phyloP scores from a whole-genome alignment of 1,140 invertebrate genomes.

The Cydia strobilella region DNA sequence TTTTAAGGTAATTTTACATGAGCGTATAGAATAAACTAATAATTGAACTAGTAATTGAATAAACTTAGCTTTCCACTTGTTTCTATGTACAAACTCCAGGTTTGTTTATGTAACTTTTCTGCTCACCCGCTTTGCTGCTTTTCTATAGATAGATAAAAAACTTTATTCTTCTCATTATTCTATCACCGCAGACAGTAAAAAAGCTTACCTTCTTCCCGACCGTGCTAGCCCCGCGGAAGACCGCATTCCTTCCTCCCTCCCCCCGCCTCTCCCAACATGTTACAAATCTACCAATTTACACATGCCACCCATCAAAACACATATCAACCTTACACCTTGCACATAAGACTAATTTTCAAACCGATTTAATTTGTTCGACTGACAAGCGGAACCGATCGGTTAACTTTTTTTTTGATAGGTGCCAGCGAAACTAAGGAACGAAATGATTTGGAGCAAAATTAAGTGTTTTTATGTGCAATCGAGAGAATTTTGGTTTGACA shows the following conservation, averaged over 20 bases:
- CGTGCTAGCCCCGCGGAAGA: constrained; percentile 25
- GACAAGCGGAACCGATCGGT: constrained; percentile 11
- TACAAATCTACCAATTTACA: constrained; percentile 25
- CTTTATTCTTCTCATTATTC: no score
- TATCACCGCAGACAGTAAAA: background rate
- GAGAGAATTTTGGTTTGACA: constrained; percentile 21
- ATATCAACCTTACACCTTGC: background rate
- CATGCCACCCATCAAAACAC: constrained; percentile 3
- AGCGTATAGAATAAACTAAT: no score
- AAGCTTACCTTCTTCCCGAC: background rate
- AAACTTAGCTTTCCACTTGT: no score
- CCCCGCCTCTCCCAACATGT: constrained; percentile 15
- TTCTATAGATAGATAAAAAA: no score
- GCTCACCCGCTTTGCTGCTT: no score
- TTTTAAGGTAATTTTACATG: no score
- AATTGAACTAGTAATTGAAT: no score
- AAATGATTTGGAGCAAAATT: constrained; percentile 32
- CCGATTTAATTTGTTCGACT: background rate
- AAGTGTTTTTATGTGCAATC: constrained; percentile 30
- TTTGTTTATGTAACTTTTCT: background rate
- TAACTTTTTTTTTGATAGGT: constrained; percentile 30
- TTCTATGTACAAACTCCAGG: no score
- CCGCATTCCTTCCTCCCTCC: constrained; percentile 26
- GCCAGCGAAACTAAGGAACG: constrained; percentile 25
- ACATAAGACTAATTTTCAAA: background rate